Percentiles rank a stretch among this genome's conserved stretches.
Evolutionary conservation across 2,888 invertebrate genomes (phyloP).

Genomic region (Lutraria lutraria): DNA sequence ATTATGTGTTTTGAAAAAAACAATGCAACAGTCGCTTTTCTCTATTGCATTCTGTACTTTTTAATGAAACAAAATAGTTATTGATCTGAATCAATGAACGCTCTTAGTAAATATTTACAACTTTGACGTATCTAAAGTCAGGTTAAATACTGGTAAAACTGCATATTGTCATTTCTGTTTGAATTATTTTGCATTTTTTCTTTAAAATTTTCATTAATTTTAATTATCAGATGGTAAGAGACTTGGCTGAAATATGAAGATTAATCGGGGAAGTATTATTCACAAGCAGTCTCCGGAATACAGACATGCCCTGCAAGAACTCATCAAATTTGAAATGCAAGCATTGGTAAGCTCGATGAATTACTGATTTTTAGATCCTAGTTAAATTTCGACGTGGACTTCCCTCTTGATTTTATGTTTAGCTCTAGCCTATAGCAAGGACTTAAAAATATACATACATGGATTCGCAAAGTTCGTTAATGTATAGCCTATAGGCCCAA

Average conservation of each 20-base stretch:
- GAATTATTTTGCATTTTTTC: too few species aligned
- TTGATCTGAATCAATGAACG: conserved; percentile 14
- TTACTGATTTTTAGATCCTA: background rate
- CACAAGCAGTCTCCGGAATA: conserved; percentile 67
- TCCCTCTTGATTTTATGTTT: too few species aligned
- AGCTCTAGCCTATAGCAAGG: too few species aligned
- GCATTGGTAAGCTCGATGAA: conserved; percentile 59
- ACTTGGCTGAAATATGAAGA: conserved; percentile 44
- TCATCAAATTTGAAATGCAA: conserved; percentile 70
- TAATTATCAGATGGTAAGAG: too few species aligned
- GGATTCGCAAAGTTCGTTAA: too few species aligned
- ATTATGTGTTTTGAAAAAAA: background rate
- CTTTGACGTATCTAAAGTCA: too few species aligned
- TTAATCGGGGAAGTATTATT: conserved; percentile 40
- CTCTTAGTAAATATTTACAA: background rate
- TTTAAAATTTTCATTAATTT: too few species aligned
- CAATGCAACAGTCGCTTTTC: background rate
- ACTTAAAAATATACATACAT: too few species aligned
- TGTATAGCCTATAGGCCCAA: too few species aligned
- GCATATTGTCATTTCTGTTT: too few species aligned
- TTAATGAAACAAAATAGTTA: background rate
- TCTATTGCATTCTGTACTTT: background rate
- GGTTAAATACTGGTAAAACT: too few species aligned
- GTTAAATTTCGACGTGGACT: background rate
- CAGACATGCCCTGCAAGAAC: conserved; percentile 67